These are phyloP conservation scores for Choristoneura rosaceana DNA, from an alignment of 2,888 invertebrate species.

Conservation along the genomic window DNA sequence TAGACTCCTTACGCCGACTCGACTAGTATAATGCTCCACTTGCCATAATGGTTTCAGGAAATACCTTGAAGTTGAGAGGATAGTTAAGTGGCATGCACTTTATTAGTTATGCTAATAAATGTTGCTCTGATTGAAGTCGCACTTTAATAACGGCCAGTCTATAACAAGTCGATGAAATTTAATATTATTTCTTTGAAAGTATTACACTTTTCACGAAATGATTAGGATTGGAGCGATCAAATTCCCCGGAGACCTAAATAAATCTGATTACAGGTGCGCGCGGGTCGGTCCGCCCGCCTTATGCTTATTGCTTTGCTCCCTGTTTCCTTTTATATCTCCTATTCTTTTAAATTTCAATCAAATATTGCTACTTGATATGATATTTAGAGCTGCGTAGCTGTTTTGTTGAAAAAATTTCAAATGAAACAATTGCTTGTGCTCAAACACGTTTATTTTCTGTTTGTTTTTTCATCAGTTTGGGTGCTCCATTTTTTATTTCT, in stretches of 20 bases:
- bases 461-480: constrained; percentile 79
- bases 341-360: constrained; percentile 19
- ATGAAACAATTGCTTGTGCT: constrained; percentile 72
- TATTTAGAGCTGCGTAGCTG: neutral
- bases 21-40: constrained; percentile 49
- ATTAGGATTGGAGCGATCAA: constrained; percentile 57
- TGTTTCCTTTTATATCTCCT: constrained; percentile 49
- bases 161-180: constrained; percentile 19
- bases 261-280: constrained; percentile 65
- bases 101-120: constrained; percentile 50
- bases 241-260: constrained; percentile 57
- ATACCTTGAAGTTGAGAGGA: constrained; percentile 49
- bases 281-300: constrained; percentile 43
- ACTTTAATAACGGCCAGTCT: constrained; percentile 19
- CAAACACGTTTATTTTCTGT: constrained; percentile 83
- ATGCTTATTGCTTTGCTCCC: constrained; percentile 51
- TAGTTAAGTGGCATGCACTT: constrained; percentile 37
- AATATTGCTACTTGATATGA: neutral
- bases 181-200: constrained; percentile 31
- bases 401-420: constrained; percentile 44
- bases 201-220: constrained; percentile 59
- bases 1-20: constrained; percentile 48
- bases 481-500: constrained; percentile 82
- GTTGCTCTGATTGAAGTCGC: constrained; percentile 45
- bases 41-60: constrained; percentile 55